Evolutionary conservation across 2,888 invertebrate species (phyloP), one percentile per base, ranked within the genome.

Genomic region (Cepaea hortensis): DNA sequence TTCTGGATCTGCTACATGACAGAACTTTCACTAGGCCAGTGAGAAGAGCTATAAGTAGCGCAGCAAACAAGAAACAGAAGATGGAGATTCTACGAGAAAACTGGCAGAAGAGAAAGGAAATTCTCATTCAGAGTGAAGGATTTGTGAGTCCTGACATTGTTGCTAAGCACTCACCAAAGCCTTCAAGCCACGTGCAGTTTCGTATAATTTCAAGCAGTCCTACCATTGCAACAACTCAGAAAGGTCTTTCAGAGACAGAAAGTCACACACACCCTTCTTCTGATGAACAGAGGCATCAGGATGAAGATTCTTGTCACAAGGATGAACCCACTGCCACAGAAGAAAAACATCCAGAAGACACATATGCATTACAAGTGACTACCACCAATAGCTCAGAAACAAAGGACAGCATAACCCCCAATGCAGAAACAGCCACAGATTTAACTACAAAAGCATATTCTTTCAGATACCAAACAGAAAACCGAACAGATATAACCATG

Each of bases 61-160:
- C 80, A 5, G 80, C 87, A 3, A 87, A 88, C 81, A 81, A 68
- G 13, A 85, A 77, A 35, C 65, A 87, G n/a, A 88, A 88, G 65
- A 89, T 89, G 73, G 88, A 89, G 61, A 85, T 87, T 72, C 86
- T 89, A 61, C 7, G 88, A 18, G 88, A 89, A 61, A 89, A 81
- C 55, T 89, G 89, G 89, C 87, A 87, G 35, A 87, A 85, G 35
- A 68, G 89, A 68, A 89, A 88, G 35, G 89, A 89, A 65, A 85
- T 89, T 61, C 84, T 89, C 75, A 89, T 88, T 9, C 88, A 89
- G 81, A 89, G 68, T 80, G 86, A 88, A 68, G 89, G 86, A 11
- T 89, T 86, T 83, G 82, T 89, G 23, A 83, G 85, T 20, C 76
- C 86, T 9, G 86, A 86, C 5, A 77, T 35, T 75, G 23, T 6